Conservation (phyloP, 53 echinoderm and acorn worm genomes). For the Holothuria leucospilota region DNA sequence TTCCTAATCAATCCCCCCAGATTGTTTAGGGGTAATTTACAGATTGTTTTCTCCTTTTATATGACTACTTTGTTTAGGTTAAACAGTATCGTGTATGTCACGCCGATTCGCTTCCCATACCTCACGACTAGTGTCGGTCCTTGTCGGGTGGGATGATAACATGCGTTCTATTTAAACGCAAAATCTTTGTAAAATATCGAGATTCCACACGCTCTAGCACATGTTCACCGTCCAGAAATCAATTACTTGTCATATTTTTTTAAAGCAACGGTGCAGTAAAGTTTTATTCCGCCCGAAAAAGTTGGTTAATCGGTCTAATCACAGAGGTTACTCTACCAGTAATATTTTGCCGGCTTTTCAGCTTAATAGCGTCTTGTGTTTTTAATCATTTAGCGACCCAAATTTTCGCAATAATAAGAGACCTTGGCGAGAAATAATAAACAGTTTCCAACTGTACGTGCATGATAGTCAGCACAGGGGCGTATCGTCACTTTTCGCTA, state of each 20-base stretch:
- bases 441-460: slow-evolving; percentile 16
- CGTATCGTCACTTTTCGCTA: background rate
- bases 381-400: no score
- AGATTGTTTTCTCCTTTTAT: slow-evolving; percentile 46
- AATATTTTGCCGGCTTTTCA: no score
- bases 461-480: background rate
- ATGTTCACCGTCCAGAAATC: slow-evolving; percentile 39
- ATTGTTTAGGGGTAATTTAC: slow-evolving; percentile 15
- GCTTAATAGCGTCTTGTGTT: no score
- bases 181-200: slow-evolving; percentile 41
- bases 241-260: slow-evolving; percentile 56
- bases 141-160: background rate
- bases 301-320: slow-evolving; percentile 30
- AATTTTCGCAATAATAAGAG: slow-evolving; percentile 1
- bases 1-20: slow-evolving; percentile 15
- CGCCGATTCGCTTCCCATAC: slow-evolving; percentile 16
- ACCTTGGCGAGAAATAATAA: slow-evolving; percentile 34
- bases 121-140: no score
- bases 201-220: slow-evolving; percentile 30
- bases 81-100: no score
- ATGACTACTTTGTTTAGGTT: slow-evolving; percentile 8
- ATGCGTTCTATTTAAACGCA: slow-evolving; percentile 38
- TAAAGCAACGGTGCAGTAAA: slow-evolving; percentile 56
- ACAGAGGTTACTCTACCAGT: background rate
- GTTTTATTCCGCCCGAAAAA: slow-evolving; percentile 48